A percentile compares a stretch with the other conserved stretches of the same genome.
Evolutionary conservation across 2,113 vertebrate genomes (phyloP).

Genomic region (Phaetusa simplex): DNA sequence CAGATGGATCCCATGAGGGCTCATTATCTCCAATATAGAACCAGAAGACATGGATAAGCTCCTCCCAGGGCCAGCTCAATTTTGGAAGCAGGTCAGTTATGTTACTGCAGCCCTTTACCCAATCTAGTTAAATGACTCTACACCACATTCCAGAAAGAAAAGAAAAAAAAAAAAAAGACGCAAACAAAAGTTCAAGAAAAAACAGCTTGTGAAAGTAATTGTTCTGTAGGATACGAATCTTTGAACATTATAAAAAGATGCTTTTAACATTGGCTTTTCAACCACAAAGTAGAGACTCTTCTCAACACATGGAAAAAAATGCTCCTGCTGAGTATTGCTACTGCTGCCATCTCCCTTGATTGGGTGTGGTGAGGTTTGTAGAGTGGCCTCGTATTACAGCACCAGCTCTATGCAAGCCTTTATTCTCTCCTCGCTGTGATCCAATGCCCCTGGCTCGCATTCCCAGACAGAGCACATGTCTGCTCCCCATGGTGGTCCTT

Average conservation of each 20-base stretch:
- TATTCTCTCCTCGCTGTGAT: not conserved
- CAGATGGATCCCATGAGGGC: not conserved
- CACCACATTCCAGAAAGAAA: accelerated
- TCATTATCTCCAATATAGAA: not conserved
- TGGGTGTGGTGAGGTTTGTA: not conserved
- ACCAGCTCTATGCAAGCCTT: not conserved
- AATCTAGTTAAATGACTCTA: not conserved
- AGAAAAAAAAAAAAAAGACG: not conserved
- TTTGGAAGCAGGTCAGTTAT: not conserved
- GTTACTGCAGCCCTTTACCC: not conserved
- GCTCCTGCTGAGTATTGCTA: not conserved
- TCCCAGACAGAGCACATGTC: not conserved
- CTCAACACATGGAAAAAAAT: not conserved
- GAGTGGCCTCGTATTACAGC: not conserved
- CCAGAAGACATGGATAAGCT: not conserved
- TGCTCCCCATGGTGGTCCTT: not conserved
- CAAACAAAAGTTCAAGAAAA: not conserved
- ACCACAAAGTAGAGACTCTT: not conserved
- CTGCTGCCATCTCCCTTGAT: not conserved
- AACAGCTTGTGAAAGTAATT: not conserved
- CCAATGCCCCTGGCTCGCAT: not conserved
- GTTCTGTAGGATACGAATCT: not conserved
- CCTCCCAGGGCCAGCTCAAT: not conserved
- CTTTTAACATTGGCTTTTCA: not conserved
- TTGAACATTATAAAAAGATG: not conserved